These are phyloP conservation scores for Anser brachyrhynchus DNA, from an alignment of 2,113 vertebrate genomes.

Conservation along the genomic window DNA sequence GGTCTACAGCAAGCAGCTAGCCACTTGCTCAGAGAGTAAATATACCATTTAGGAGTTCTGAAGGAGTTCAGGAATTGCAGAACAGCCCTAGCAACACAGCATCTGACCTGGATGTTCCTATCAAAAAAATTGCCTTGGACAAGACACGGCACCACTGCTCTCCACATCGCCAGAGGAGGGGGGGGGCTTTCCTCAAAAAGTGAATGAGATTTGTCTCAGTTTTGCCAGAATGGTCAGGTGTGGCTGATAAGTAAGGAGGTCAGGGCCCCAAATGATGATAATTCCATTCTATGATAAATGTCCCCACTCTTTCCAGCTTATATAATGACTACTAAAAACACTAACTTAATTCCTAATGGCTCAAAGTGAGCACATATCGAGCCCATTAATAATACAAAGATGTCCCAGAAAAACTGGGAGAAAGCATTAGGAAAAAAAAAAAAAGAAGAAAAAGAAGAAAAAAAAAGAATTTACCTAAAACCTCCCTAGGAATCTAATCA, in stretches of 20 bases:
- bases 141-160: not conserved
- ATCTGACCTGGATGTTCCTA: not conserved
- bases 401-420: slow-evolving; percentile 51
- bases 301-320: not conserved
- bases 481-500: slow-evolving; percentile 52
- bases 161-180: not conserved
- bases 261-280: not conserved
- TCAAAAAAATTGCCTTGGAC: not conserved
- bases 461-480: not conserved
- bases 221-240: not conserved
- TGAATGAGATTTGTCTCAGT: not conserved
- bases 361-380: not conserved
- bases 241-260: not conserved
- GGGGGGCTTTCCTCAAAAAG: not conserved
- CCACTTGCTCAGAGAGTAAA: not conserved
- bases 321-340: not conserved
- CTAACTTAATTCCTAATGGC: not conserved
- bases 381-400: slow-evolving; percentile 2
- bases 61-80: not conserved
- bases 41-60: not conserved
- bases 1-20: not conserved
- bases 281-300: not conserved
- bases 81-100: not conserved
- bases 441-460: too few species aligned
- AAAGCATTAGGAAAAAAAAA: not conserved